These are phyloP conservation scores for Myocastor coypus DNA, from an alignment of 2,113 vertebrate species.

Conservation along the genomic window DNA sequence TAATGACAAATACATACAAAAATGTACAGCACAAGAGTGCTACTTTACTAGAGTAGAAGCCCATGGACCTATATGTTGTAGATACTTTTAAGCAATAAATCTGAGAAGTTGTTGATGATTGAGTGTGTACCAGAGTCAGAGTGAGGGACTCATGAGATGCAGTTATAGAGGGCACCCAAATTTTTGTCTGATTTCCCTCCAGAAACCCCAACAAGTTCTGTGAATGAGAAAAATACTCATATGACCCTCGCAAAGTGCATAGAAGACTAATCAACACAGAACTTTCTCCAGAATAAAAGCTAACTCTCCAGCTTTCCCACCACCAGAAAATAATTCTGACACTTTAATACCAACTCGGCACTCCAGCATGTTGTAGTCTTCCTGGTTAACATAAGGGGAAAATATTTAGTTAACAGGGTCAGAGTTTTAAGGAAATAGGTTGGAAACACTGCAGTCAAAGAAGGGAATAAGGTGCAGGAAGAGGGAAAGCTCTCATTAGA, in stretches of 20 bases:
- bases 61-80: neutral
- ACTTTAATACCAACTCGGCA: neutral
- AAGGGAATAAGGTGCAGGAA: neutral
- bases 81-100: neutral
- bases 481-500: neutral
- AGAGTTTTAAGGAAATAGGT: neutral
- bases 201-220: neutral
- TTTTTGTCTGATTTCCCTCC: neutral
- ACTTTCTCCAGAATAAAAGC: neutral
- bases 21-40: neutral
- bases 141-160: neutral
- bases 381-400: neutral
- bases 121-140: neutral
- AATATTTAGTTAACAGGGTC: neutral
- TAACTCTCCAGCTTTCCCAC: neutral
- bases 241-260: neutral
- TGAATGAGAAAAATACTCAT: neutral
- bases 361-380: neutral
- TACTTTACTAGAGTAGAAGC: neutral
- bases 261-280: neutral
- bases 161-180: neutral
- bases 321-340: neutral
- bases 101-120: neutral
- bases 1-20: neutral
- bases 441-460: neutral